Base-by-base conservation (phyloP, 1,140 invertebrate genomes). In the Drosophila dunni region DNA sequence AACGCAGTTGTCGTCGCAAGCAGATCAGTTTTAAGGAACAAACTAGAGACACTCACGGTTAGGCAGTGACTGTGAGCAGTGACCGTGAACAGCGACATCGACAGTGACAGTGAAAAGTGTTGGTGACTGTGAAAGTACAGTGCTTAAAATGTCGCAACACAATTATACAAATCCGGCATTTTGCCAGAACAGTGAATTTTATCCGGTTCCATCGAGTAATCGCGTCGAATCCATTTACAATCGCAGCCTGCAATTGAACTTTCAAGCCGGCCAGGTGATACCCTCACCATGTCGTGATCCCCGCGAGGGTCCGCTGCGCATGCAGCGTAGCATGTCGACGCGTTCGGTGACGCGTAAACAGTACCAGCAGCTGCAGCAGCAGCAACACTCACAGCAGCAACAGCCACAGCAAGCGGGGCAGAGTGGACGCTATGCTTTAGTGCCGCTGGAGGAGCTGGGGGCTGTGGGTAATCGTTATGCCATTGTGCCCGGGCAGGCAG, bases 101-200 rank as follows among this genome's bases (percentile, higher is more conserved):
- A 62, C 24, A 45, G 40, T 36, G 40, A 63, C 11, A 29, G n/a
- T 20, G 24, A 48, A 33, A 33, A 34, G 63, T 58, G 51, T 44
- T 0, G 56, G 46, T 76, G 53, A 70, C 50, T 20, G 17, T 51
- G 36, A 51, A 69, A 64, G 81, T 85, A 86, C 81, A 85, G 81
- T 86, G 82, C 79, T 57, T 29, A 57, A 17, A 51, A 92, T 92
- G 91, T 92, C 91, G 17, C 79, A 88, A 9, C 93, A 94, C 64
- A 94, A 95, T 77, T 96, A 96, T 82, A 95, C 95, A 1, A 96
- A 96, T 80, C 95, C 95, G 11, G 96, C 96, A 0, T 96, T 96
- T 79, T 96, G 95, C 85, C 94, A 95, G 11, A 95, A 96, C 92
- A 96, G 95, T 80, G 96, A 96, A 82, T 95, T 94, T 50, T 91